Evolutionary conservation across 2,113 vertebrate species (phyloP), one percentile per base, ranked within the genome.

Genomic region (Brachypodius melanocephalos): DNA sequence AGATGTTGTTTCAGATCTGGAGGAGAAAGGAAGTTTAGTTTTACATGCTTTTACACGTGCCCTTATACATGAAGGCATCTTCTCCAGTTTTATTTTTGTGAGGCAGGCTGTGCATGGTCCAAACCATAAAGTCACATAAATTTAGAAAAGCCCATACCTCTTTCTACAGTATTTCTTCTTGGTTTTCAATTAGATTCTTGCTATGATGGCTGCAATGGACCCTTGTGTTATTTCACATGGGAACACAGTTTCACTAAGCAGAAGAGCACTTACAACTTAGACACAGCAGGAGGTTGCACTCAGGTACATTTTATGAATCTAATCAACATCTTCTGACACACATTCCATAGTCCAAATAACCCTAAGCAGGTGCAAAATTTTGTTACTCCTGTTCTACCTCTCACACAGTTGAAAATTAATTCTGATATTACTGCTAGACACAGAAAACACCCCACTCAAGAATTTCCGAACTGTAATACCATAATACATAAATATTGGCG

Each of bases 401-500:
- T 86, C 67, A 65, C 4, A 2, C 28, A 48, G 32, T 3, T 76
- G 45, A 36, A 86, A 86, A 76, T 31, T 24, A 76, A 48, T 40
- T 45, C 34, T 34, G 58, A 1, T 49, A 32, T 34, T 83, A 57
- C 45, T 52, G 28, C 49, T 48, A 45, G 45, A 57, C 42, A 80
- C 22, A 76, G 24, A 42, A 42, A 76, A 21, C 29, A 46, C 19
- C 7, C 28, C 22, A 17, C 12, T 51, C 11, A 34, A 61, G 52
- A 48, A 55, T 21, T 51, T 32, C 79, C 83, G 52, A 63, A 45
- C 43, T 24, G 15, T 20, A 78, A 52, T 9, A 66, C 16, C 20
- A 28, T 1, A 22, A 15, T 3, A 38, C 7, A 11, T 12, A 59
- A 12, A 43, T 8, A 82, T 2, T 25, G 29, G 48, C 0, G 0